Conservation (phyloP, 1,140 invertebrate species). For the Araneus ventricosus region DNA sequence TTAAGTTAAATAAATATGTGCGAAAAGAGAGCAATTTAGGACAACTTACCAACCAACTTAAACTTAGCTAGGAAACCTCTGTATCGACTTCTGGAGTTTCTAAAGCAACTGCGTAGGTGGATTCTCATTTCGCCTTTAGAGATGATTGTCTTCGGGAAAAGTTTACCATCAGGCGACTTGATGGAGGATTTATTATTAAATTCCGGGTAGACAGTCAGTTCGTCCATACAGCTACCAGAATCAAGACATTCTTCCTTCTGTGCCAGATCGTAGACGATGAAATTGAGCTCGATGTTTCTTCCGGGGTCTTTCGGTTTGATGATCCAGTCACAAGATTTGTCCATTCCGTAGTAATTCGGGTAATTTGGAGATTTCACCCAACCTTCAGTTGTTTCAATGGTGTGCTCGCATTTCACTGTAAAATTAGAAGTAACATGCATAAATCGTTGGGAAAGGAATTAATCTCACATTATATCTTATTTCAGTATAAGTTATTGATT, state of each 20-base stretch:
- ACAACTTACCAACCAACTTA: slow-evolving; percentile 70
- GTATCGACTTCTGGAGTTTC: slow-evolving; percentile 76
- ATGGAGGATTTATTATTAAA: slow-evolving; percentile 28
- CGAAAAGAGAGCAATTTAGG: too few species aligned
- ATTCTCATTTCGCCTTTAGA: slow-evolving; percentile 76
- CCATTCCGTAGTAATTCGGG: slow-evolving; percentile 77
- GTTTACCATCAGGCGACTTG: slow-evolving; percentile 59
- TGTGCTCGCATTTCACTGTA: slow-evolving; percentile 55
- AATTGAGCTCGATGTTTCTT: slow-evolving; percentile 76
- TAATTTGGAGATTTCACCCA: slow-evolving; percentile 76
- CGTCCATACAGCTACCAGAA: slow-evolving; percentile 74
- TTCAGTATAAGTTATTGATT: too few species aligned
- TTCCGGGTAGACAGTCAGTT: slow-evolving; percentile 70
- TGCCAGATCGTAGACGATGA: slow-evolving; percentile 77
- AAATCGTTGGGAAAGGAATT: too few species aligned
- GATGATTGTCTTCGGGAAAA: slow-evolving; percentile 76
- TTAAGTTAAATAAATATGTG: too few species aligned
- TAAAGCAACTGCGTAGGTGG: slow-evolving; percentile 75
- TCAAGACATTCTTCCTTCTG: slow-evolving; percentile 56
- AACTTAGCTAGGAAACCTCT: slow-evolving; percentile 75
- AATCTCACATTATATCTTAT: too few species aligned
- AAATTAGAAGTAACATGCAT: neutral
- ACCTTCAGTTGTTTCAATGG: slow-evolving; percentile 63
- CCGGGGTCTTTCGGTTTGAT: slow-evolving; percentile 72
- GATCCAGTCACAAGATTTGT: slow-evolving; percentile 76